phyloP scores from a whole-genome alignment of 1,140 invertebrate genomes.

The Achroia grisella region DNA sequence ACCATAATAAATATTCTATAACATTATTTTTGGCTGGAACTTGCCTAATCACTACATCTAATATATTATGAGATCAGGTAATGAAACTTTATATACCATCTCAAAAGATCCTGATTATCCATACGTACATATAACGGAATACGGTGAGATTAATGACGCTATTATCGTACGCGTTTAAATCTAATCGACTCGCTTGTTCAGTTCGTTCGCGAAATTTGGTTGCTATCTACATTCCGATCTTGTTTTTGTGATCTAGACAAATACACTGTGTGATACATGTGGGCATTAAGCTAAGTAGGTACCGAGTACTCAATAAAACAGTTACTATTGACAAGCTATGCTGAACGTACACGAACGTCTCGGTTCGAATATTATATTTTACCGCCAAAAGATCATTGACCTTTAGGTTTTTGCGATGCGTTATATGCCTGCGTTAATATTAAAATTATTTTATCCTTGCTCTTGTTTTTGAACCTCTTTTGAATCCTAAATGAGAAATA shows the following conservation, averaged over 20 bases:
- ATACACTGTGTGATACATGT: neutral
- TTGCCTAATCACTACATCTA: too few species aligned
- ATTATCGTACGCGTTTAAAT: conserved; percentile 15
- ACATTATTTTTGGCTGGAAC: too few species aligned
- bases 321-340: conserved; percentile 1
- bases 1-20: too few species aligned
- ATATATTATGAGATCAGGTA: too few species aligned
- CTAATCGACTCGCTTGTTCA: conserved; percentile 17
- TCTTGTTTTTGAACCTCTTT: too few species aligned
- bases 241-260: conserved; percentile 12
- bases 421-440: too few species aligned
- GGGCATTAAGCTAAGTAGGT: too few species aligned
- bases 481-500: too few species aligned
- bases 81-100: too few species aligned
- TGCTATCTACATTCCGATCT: conserved; percentile 16
- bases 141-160: conserved; percentile 29
- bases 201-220: conserved; percentile 7
- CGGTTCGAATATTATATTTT: conserved; percentile 1
- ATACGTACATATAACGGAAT: conserved; percentile 25
- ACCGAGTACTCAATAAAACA: conserved; percentile 1
- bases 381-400: conserved; percentile 31
- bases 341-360: neutral
- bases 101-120: conserved; percentile 8
- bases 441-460: too few species aligned
- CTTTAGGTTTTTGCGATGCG: conserved; percentile 7